These are phyloP conservation scores for Nebria brevicollis DNA, from an alignment of 2,888 invertebrate species.

Conservation along the genomic window DNA sequence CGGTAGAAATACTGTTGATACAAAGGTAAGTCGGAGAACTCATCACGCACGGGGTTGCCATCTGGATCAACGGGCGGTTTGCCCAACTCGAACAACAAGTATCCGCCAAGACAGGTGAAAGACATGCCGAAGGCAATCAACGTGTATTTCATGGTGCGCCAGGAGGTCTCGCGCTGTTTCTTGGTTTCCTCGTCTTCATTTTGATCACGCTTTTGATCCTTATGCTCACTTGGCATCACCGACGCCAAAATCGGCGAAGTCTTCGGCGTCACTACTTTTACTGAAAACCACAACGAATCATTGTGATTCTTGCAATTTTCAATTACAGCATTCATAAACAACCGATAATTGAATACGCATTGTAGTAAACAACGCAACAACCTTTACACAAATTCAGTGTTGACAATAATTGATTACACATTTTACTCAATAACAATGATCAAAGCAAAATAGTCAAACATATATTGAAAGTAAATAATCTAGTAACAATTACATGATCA, in stretches of 20 bases:
- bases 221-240: slow-evolving; percentile 43
- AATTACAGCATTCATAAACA: neutral
- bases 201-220: slow-evolving; percentile 44
- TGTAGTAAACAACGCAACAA: neutral
- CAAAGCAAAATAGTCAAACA: neutral
- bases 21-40: slow-evolving; percentile 75
- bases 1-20: slow-evolving; percentile 78
- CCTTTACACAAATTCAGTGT: neutral
- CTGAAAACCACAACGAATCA: slow-evolving; percentile 21
- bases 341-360: no score
- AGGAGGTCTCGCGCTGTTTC: slow-evolving; percentile 55
- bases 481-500: neutral
- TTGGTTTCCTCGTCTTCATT: slow-evolving; percentile 51
- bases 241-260: slow-evolving; percentile 36
- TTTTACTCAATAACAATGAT: neutral
- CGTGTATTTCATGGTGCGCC: slow-evolving; percentile 59
- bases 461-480: neutral
- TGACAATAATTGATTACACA: neutral
- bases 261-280: neutral
- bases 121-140: slow-evolving; percentile 68
- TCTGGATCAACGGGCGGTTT: slow-evolving; percentile 78
- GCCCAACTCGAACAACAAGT: slow-evolving; percentile 76
- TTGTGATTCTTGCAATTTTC: neutral
- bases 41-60: slow-evolving; percentile 78
- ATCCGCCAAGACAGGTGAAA: slow-evolving; percentile 68